Percentiles rank a stretch among this genome's conserved stretches.
Evolutionary conservation across 2,888 invertebrate genomes (phyloP).

Genomic region (Scaptomyza caliginosa): DNA sequence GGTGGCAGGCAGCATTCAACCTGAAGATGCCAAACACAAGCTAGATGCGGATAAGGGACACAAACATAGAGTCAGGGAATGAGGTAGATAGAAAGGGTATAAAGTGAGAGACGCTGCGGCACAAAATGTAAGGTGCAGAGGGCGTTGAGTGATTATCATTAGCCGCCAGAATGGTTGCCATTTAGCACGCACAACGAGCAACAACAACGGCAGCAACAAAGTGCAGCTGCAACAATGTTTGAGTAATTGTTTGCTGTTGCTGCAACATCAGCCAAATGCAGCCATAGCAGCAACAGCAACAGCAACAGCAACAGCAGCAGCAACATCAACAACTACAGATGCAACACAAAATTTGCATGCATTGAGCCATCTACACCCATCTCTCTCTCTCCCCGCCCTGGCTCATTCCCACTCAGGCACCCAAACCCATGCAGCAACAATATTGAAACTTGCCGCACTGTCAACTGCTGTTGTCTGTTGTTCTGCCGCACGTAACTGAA

Average conservation of each 20-base stretch:
- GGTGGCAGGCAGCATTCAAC: constrained; percentile 4
- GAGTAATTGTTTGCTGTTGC: constrained; percentile 74
- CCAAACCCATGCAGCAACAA: not conserved
- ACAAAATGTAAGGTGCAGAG: constrained; percentile 29
- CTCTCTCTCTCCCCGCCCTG: not conserved
- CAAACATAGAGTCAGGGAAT: not conserved
- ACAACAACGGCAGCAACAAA: constrained; percentile 8
- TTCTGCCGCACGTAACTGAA: constrained; percentile 58
- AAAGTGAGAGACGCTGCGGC: not conserved
- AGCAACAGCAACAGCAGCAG: constrained; percentile 10
- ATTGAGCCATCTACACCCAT: constrained; percentile 1
- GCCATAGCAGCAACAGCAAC: constrained; percentile 13
- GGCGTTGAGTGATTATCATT: constrained; percentile 73
- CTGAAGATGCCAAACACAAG: not conserved
- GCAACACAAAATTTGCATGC: constrained; percentile 73
- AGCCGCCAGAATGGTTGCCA: constrained; percentile 69
- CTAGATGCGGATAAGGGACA: not conserved
- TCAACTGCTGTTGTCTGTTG: constrained; percentile 44
- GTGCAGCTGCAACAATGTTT: constrained; percentile 71
- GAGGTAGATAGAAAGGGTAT: not conserved
- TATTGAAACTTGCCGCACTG: constrained; percentile 23
- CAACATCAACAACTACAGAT: constrained; percentile 43
- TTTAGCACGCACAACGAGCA: constrained; percentile 70
- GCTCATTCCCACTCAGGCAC: too few species aligned
- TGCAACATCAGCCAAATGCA: constrained; percentile 41